These are phyloP conservation scores for Nyctibius grandis DNA, from an alignment of 2,797 vertebrate genomes.

Conservation along the genomic window DNA sequence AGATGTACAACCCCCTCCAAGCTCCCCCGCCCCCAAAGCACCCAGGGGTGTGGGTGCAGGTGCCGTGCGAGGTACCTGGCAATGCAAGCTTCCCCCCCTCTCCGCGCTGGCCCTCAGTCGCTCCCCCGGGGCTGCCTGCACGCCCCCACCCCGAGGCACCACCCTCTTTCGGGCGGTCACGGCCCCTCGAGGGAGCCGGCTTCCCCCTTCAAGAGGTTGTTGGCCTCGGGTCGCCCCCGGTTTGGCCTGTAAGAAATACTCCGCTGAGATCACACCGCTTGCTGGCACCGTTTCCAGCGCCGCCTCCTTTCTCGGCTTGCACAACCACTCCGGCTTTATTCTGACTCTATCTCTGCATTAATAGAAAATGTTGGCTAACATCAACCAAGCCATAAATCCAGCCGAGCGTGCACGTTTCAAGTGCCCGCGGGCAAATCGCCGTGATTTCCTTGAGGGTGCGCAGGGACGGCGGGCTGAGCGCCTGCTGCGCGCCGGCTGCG, in stretches of 20 bases:
- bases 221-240: background rate
- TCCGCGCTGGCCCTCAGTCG: background rate
- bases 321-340: background rate
- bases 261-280: background rate
- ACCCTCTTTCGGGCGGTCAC: too few relatives aligned
- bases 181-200: background rate
- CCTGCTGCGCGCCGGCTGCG: background rate
- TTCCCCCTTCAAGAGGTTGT: background rate
- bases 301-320: background rate
- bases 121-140: background rate
- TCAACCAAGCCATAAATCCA: background rate
- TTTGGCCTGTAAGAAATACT: background rate
- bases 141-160: background rate
- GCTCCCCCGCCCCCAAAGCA: background rate
- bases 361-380: background rate
- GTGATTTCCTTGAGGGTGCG: background rate
- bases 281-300: background rate
- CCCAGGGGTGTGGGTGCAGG: constrained; percentile 12
- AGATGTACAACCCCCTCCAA: background rate
- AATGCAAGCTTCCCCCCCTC: background rate
- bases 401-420: background rate
- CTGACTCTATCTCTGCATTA: background rate
- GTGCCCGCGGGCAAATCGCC: background rate
- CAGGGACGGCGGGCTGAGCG: background rate
- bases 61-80: background rate